Percentiles rank a stretch among this genome's conserved stretches.
These are phyloP conservation scores for Deilephila porcellus DNA, from an alignment of 2,888 invertebrate species.

Conservation along the genomic window DNA sequence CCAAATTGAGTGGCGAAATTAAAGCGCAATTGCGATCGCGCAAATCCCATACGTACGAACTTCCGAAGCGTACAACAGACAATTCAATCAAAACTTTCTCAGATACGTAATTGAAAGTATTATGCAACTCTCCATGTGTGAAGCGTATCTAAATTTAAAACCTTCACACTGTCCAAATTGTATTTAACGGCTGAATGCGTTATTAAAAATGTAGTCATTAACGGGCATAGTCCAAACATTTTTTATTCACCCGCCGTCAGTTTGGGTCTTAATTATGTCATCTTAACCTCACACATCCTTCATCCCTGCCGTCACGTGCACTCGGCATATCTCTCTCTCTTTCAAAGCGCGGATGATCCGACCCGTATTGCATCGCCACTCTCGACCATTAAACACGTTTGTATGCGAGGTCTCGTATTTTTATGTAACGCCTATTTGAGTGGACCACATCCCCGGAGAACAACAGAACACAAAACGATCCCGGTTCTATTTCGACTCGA, in stretches of 20 bases:
- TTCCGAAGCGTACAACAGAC: conserved; percentile 11
- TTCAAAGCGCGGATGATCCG: conserved; percentile 63
- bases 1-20: conserved; percentile 35
- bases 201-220: conserved; percentile 74
- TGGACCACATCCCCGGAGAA: conserved; percentile 42
- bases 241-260: conserved; percentile 64
- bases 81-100: conserved; percentile 47
- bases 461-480: conserved; percentile 59
- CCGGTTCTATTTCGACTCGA: conserved; percentile 61
- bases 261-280: conserved; percentile 77
- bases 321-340: conserved; percentile 57
- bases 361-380: conserved; percentile 65
- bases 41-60: conserved; percentile 40
- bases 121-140: conserved; percentile 41
- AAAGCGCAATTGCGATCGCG: conserved; percentile 42
- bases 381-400: conserved; percentile 81
- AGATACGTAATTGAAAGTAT: conserved; percentile 50
- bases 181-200: conserved; percentile 68
- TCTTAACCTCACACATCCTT: conserved; percentile 71
- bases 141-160: conserved; percentile 53
- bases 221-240: conserved; percentile 76
- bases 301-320: conserved; percentile 61
- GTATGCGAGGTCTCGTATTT: conserved; percentile 80
- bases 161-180: conserved; percentile 54
- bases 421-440: conserved; percentile 38